Percentiles rank a stretch among this genome's conserved stretches.
Conservation (phyloP, 1,140 invertebrate species). For the Sitophilus oryzae region DNA sequence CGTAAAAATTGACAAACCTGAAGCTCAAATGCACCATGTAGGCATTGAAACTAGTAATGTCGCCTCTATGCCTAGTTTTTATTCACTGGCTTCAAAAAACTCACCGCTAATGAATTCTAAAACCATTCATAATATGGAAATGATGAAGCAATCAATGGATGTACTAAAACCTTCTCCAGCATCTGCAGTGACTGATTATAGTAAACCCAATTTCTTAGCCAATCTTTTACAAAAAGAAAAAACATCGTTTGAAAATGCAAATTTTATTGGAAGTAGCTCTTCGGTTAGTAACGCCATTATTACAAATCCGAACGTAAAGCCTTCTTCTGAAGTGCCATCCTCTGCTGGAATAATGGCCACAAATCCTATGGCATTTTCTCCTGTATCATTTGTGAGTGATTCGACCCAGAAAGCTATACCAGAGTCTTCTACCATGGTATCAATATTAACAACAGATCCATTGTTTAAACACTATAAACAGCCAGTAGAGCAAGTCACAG, state of each 20-base stretch:
- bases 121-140: slow-evolving; percentile 38
- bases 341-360: slow-evolving; percentile 29
- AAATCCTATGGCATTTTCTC: too few species aligned
- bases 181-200: slow-evolving; percentile 34
- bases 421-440: slow-evolving; percentile 37
- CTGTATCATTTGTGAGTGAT: too few species aligned
- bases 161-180: too few species aligned
- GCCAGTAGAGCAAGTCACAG: slow-evolving; percentile 54
- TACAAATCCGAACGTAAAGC: slow-evolving; percentile 1
- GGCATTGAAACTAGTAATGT: slow-evolving; percentile 18
- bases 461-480: slow-evolving; percentile 59
- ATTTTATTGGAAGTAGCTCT: slow-evolving; percentile 10
- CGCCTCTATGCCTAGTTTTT: slow-evolving; percentile 17
- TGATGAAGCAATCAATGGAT: too few species aligned
- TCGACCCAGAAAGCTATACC: slow-evolving; percentile 27
- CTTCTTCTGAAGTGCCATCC: slow-evolving; percentile 22
- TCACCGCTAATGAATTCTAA: slow-evolving; percentile 35
- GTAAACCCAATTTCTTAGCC: slow-evolving; percentile 19
- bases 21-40: slow-evolving; percentile 38
- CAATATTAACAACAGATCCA: slow-evolving; percentile 49
- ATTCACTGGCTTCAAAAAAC: slow-evolving; percentile 12
- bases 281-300: slow-evolving; percentile 8
- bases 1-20: slow-evolving; percentile 46
- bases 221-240: slow-evolving; percentile 21
- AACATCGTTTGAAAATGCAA: slow-evolving; percentile 1